A percentile compares a stretch with the other conserved stretches of the same genome.
Evolutionary conservation across 2,797 vertebrate genomes (phyloP).

Genomic region (Rhinatrema bivittatum): DNA sequence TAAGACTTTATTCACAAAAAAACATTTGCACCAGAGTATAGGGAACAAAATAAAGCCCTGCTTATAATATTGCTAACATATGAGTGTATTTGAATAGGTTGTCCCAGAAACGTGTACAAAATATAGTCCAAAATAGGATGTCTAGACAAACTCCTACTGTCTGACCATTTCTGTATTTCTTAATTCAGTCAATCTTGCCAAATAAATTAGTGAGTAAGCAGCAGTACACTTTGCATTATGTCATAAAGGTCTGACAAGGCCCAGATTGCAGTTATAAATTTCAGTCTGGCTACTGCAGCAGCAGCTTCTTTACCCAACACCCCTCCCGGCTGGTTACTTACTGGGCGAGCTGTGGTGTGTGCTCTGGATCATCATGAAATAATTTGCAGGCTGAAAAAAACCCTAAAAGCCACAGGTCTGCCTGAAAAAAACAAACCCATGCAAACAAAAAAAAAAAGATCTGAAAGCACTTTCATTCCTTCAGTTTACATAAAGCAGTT

Average conservation of each 20-base stretch:
- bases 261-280: slow-evolving; percentile 58
- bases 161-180: slow-evolving; percentile 64
- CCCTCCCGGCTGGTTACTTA: slow-evolving; percentile 50
- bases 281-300: slow-evolving; percentile 52
- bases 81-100: slow-evolving; percentile 46
- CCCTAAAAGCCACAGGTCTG: slow-evolving; percentile 45
- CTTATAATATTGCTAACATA: slow-evolving; percentile 37
- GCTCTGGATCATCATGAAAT: slow-evolving; percentile 52
- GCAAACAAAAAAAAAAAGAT: no score
- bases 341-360: slow-evolving; percentile 41
- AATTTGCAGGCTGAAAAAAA: slow-evolving; percentile 45
- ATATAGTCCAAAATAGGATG: slow-evolving; percentile 55
- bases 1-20: no score
- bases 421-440: no score
- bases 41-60: no score
- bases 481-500: slow-evolving; percentile 32
- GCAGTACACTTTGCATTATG: slow-evolving; percentile 51
- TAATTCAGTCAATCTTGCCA: slow-evolving; percentile 54
- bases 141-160: slow-evolving; percentile 72
- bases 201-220: slow-evolving; percentile 64
- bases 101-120: slow-evolving; percentile 44
- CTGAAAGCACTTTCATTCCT: slow-evolving; percentile 42
- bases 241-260: slow-evolving; percentile 52
- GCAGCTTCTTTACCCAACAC: slow-evolving; percentile 35
- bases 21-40: no score